Evolutionary conservation across 2,113 vertebrate genomes (phyloP).

Genomic region (Podocnemis expansa): DNA sequence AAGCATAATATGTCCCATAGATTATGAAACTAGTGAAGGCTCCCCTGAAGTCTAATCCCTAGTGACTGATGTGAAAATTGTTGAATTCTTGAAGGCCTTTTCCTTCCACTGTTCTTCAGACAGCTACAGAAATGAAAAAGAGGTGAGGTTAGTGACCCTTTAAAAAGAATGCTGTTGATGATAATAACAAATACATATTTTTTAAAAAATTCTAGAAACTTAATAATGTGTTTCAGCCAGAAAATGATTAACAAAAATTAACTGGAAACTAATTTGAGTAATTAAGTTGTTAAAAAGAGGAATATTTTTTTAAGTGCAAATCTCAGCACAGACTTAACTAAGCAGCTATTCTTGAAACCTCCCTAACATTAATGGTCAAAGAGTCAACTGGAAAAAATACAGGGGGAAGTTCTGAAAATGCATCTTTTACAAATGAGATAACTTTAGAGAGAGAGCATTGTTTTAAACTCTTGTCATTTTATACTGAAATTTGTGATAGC

Average conservation of each 20-base stretch:
- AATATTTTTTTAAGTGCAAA: neutral
- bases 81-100: neutral
- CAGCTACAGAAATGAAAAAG: slow-evolving; percentile 26
- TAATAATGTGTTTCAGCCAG: slow-evolving; percentile 7
- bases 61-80: too few species aligned
- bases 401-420: neutral
- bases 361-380: neutral
- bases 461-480: neutral
- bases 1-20: too few species aligned
- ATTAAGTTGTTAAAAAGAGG: too few species aligned
- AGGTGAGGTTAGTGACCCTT: neutral
- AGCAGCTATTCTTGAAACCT: neutral
- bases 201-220: slow-evolving; percentile 62
- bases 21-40: too few species aligned
- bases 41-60: too few species aligned
- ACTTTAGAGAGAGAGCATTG: neutral
- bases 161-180: neutral
- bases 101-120: slow-evolving; percentile 21
- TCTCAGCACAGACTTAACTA: neutral
- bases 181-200: slow-evolving; percentile 29
- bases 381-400: neutral
- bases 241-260: neutral
- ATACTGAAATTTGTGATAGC: neutral
- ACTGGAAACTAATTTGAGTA: neutral
- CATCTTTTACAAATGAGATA: neutral